Evolutionary conservation across 1,140 invertebrate genomes (phyloP), one percentile per base, ranked within the genome.

Genomic region (Cotesia glomerata): DNA sequence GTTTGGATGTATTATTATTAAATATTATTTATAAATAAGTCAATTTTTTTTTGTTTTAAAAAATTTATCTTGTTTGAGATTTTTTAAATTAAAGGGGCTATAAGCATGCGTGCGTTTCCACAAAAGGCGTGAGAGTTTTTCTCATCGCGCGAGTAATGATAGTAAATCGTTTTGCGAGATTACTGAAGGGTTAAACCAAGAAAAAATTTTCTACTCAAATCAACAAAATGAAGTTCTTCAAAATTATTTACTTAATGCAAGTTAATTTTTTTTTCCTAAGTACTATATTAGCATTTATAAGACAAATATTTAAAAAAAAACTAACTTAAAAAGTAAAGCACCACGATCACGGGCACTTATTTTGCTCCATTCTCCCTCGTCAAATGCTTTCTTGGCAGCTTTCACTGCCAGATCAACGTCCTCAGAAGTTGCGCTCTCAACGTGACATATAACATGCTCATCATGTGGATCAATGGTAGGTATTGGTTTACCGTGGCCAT

Each of bases 371-470:
- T 95, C 91, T 36, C 96, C 96, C 66, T 93, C 89, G 74, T 95
- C 91, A 84, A 97, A 98, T 0, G 97, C 96, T 51, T 89, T 90
- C 78, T 95, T 92, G 0, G 97, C 97, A 2, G 95, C 94, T 63
- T 90, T 89, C 0, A 97, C 96, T 0, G 97, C 97, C 72, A 88
- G 90, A 82, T 98, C 91, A 0, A 98, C 96, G 86, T 99, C 97
- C 7, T 90, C 90, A 1, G 80, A 86, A 0, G 92, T 93, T 0
- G 92, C 96, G 73, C 91, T 91, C 79, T 96, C 85, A 67, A 91
- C 89, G 49, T 91, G 85, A 78, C 94, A 95, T 56, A 95, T 94
- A 52, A 95, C 86, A 58, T 90, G 89, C 85, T 98, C 97, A 81
- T 96, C 93, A 5, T 91, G 91, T 3, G 97, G 97, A 87, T 98